Conservation (phyloP, 1,140 invertebrate genomes). For the Battus philenor region DNA sequence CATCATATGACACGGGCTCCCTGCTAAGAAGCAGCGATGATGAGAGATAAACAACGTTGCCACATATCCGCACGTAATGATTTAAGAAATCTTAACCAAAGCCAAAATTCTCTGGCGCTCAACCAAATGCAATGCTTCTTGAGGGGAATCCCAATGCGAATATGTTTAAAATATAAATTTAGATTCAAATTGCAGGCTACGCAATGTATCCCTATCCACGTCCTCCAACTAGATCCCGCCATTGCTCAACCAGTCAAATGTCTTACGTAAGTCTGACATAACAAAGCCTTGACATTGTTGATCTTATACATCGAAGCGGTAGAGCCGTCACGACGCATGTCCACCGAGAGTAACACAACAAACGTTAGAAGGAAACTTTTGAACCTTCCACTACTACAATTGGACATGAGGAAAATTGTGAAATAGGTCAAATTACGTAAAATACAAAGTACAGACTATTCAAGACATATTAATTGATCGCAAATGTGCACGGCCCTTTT, state of each 20-base stretch:
- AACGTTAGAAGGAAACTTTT: slow-evolving; percentile 8
- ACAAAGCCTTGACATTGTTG: slow-evolving; percentile 64
- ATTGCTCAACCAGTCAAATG: slow-evolving; percentile 9
- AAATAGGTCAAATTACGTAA: no score
- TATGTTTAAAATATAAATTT: not conserved
- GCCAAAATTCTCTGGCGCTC: slow-evolving; percentile 10
- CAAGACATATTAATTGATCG: no score
- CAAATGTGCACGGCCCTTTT: no score
- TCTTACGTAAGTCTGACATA: slow-evolving; percentile 52
- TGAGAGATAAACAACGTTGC: slow-evolving; percentile 21
- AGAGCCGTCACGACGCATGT: slow-evolving; percentile 29
- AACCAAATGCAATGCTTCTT: slow-evolving; percentile 16
- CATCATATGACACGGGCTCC: slow-evolving; percentile 35
- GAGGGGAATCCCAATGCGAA: slow-evolving; percentile 2
- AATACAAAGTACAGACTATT: no score
- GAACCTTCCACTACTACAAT: no score
- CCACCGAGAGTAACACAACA: slow-evolving; percentile 2
- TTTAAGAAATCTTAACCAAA: slow-evolving; percentile 11
- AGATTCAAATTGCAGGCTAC: not conserved
- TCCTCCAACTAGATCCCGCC: not conserved
- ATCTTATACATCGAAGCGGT: slow-evolving; percentile 44
- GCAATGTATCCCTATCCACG: not conserved
- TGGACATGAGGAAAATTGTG: no score
- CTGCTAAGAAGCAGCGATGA: slow-evolving; percentile 26
- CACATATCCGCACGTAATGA: slow-evolving; percentile 14